Base-by-base conservation (phyloP, 2,113 vertebrate species). In the Willisornis vidua region DNA sequence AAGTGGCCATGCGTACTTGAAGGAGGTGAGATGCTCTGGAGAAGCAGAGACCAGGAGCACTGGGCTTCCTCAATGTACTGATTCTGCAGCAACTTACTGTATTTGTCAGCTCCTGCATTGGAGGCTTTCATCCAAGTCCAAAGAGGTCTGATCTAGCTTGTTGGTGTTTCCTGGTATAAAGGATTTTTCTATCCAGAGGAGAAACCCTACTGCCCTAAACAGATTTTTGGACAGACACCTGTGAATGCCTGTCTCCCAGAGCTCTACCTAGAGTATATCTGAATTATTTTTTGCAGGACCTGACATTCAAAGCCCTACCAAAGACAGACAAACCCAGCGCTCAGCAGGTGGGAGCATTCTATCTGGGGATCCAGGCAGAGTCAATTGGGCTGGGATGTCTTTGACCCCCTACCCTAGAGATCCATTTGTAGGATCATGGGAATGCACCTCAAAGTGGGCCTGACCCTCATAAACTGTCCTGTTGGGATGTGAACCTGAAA, bases 71-170 rank as follows among this genome's bases (percentile, higher is more conserved):
- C 45, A 19, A 7, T 0, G 1, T 9, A 45, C 26, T 9, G 20
- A 37, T 79, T 89, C 85, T 85, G 35, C 39, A 87, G 41, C 17
- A 87, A 28, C 7, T 46, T 77, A 9, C 37, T n/a, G n/a, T 22
- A 4, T 0, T 0, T 18, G n/a, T 65, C 59, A 58, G 46, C 20
- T 72, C 7, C 52, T 59, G 31, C 7, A 4, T 0, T 85, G 35
- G 35, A 89, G 52, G 15, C 13, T 90, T 94, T 41, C 0, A 2
- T 65, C 46, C 29, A 2, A 20, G 31, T 55, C 71, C 1, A 1
- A 46, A 49, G n/a, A 72, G 6, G 17, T 19, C 17, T 83, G 29
- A 54, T 45, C 6, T 28, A 49, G 23, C 22, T 80, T 57, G 9
- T 8, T 62, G 33, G 19, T 73, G 22, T 23, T 96, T 75, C 22